These are phyloP conservation scores for Diaphora mendica DNA, from an alignment of 2,888 invertebrate species.

Conservation along the genomic window DNA sequence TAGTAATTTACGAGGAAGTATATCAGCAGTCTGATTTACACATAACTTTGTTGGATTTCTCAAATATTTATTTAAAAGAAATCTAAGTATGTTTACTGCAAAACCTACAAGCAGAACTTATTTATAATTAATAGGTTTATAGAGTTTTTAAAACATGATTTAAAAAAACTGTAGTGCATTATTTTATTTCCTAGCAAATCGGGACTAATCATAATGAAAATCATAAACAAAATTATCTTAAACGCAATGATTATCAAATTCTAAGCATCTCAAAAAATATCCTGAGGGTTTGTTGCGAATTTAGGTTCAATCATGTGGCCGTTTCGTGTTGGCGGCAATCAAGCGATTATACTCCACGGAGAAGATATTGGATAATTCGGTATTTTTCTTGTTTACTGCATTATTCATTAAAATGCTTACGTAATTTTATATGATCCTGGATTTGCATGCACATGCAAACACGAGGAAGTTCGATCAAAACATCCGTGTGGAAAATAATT, in stretches of 20 bases:
- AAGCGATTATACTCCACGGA: conserved; percentile 41
- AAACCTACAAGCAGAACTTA: too few species aligned
- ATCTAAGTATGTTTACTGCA: neutral
- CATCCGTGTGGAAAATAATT: conserved; percentile 18
- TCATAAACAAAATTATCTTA: conserved; percentile 30
- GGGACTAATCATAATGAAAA: conserved; percentile 21
- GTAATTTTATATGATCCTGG: conserved; percentile 38
- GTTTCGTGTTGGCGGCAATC: conserved; percentile 47
- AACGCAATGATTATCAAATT: conserved; percentile 43
- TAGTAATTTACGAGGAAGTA: too few species aligned
- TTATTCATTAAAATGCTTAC: conserved; percentile 48
- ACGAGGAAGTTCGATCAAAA: conserved; percentile 38
- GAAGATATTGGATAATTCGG: conserved; percentile 32
- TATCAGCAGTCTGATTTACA: neutral
- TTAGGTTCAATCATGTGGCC: conserved; percentile 30
- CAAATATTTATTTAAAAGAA: neutral
- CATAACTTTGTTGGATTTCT: too few species aligned
- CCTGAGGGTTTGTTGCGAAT: conserved; percentile 35
- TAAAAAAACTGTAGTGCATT: conserved; percentile 20
- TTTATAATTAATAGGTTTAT: too few species aligned
- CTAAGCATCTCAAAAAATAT: conserved; percentile 31
- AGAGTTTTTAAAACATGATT: conserved; percentile 18
- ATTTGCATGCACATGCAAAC: conserved; percentile 46
- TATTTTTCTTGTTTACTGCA: conserved; percentile 50
- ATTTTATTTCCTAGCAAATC: conserved; percentile 19